Conservation (phyloP, 2,113 vertebrate genomes). For the Colistium nudipinnis region DNA sequence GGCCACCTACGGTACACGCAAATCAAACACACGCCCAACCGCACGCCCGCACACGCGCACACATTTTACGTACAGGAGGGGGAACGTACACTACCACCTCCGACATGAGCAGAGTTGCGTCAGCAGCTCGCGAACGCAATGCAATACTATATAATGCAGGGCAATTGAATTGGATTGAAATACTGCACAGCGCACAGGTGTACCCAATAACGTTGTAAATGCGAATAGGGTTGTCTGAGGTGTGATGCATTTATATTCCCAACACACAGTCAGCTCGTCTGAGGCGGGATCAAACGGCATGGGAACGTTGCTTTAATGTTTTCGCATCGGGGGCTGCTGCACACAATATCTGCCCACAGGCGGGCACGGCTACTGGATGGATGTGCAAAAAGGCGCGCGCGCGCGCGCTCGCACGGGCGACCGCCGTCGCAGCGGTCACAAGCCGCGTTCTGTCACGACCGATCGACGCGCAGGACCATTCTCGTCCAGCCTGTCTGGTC, state of each 20-base stretch:
- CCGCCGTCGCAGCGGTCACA: neutral
- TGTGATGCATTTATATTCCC: slow-evolving; percentile 57
- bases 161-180: neutral
- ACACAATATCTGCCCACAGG: slow-evolving; percentile 40
- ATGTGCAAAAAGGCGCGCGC: neutral
- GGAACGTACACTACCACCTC: neutral
- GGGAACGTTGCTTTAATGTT: slow-evolving; percentile 56
- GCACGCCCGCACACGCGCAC: no score
- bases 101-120: neutral
- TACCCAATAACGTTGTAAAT: slow-evolving; percentile 9
- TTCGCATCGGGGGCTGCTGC: slow-evolving; percentile 45
- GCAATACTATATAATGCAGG: neutral
- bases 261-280: slow-evolving; percentile 45
- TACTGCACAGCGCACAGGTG: neutral
- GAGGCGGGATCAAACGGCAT: slow-evolving; percentile 66
- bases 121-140: neutral
- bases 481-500: slow-evolving; percentile 6
- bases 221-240: slow-evolving; percentile 24
- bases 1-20: neutral
- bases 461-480: slow-evolving; percentile 24
- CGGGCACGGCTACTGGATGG: neutral
- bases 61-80: neutral
- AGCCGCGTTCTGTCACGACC: slow-evolving; percentile 24
- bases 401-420: slow-evolving; percentile 8
- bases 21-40: neutral